Evolutionary conservation across 1,140 invertebrate species (phyloP).

Genomic region (Hormaphis cornu): DNA sequence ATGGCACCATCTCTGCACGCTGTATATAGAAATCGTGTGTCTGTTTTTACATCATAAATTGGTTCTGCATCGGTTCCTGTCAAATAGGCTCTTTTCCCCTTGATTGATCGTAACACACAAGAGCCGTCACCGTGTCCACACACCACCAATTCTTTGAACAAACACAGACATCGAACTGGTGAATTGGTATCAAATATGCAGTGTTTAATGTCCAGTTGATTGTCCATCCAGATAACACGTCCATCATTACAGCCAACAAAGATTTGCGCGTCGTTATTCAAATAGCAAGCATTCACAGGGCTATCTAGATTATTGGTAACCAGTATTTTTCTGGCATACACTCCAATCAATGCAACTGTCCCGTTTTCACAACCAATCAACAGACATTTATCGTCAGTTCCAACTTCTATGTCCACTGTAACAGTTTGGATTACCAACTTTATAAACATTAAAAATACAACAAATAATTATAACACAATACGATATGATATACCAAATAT

Average conservation of each 20-base stretch:
- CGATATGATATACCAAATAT: background rate
- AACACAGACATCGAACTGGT: constrained; percentile 38
- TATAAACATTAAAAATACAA: constrained; percentile 50
- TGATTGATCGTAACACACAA: constrained; percentile 43
- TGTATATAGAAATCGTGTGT: constrained; percentile 48
- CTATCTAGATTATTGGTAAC: constrained; percentile 43
- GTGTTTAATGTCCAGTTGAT: constrained; percentile 38
- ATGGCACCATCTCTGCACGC: constrained; percentile 49
- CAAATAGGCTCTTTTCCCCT: constrained; percentile 46
- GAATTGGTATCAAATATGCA: constrained; percentile 37
- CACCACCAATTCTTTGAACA: constrained; percentile 14
- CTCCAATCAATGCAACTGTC: constrained; percentile 47
- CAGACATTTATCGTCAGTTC: constrained; percentile 55
- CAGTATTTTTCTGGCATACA: constrained; percentile 48
- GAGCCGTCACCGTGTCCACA: constrained; percentile 51
- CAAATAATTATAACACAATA: background rate
- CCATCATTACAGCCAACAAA: constrained; percentile 47
- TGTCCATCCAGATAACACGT: constrained; percentile 45
- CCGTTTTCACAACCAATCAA: constrained; percentile 56
- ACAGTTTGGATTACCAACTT: constrained; percentile 42
- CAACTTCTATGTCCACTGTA: constrained; percentile 50
- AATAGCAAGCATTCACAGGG: constrained; percentile 47
- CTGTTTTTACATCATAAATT: constrained; percentile 49
- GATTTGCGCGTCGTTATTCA: constrained; percentile 42
- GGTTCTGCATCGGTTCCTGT: constrained; percentile 62